phyloP scores from a whole-genome alignment of 1,140 invertebrate species.

The Drosophila arawakana region DNA sequence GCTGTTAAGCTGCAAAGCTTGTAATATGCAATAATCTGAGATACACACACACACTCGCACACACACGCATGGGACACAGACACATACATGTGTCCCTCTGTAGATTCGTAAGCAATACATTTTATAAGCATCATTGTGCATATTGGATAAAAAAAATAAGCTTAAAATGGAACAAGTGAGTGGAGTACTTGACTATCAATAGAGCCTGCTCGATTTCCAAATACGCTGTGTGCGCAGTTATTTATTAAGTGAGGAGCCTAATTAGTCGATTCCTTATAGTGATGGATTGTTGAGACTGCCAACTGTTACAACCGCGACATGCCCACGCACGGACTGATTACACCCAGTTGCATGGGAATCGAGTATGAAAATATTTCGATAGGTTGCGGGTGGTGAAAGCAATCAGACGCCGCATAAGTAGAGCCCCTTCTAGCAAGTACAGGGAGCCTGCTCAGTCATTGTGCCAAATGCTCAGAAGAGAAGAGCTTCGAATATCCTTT shows the following conservation, averaged over 20 bases:
- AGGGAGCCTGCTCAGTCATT: slow-evolving; percentile 53
- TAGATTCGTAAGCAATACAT: slow-evolving; percentile 81
- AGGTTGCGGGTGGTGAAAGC: slow-evolving; percentile 62
- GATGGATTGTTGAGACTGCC: neutral
- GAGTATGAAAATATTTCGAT: slow-evolving; percentile 62
- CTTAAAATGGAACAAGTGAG: slow-evolving; percentile 66
- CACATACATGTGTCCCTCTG: slow-evolving; percentile 65
- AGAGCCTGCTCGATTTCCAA: neutral
- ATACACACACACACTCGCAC: slow-evolving; percentile 3
- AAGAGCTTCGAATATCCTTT: slow-evolving; percentile 74
- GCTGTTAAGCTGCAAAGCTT: slow-evolving; percentile 57
- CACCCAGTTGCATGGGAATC: neutral
- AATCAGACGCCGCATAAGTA: slow-evolving; percentile 65
- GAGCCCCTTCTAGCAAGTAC: slow-evolving; percentile 21
- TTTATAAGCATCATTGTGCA: slow-evolving; percentile 82
- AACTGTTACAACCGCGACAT: neutral
- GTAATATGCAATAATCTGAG: slow-evolving; percentile 80
- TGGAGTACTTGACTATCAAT: neutral
- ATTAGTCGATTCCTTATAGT: neutral
- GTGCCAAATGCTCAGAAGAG: slow-evolving; percentile 70
- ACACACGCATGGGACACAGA: slow-evolving; percentile 19
- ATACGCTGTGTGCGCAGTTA: neutral
- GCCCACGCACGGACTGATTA: neutral
- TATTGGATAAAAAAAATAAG: slow-evolving; percentile 82
- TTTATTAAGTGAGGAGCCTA: no score